Evolutionary conservation across 1,140 invertebrate species (phyloP).

Genomic region (Mactra quadrangularis): DNA sequence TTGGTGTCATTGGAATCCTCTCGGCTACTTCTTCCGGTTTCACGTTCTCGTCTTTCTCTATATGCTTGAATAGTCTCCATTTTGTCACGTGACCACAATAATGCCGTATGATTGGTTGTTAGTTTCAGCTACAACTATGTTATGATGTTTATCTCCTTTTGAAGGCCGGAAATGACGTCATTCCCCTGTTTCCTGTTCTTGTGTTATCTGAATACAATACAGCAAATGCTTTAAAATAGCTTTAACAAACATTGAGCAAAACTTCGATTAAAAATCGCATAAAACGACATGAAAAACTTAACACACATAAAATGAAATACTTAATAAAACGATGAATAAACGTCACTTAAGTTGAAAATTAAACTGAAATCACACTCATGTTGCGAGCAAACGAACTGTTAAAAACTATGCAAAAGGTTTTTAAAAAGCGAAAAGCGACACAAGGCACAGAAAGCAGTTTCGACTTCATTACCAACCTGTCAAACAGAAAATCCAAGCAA

Average conservation of each 20-base stretch:
- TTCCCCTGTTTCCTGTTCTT: slow-evolving; percentile 32
- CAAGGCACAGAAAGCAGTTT: no score
- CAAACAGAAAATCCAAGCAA: no score
- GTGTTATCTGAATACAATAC: slow-evolving; percentile 49
- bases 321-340: neutral
- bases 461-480: no score
- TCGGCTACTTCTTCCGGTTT: slow-evolving; percentile 13
- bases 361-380: neutral
- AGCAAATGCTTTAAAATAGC: slow-evolving; percentile 20
- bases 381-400: neutral
- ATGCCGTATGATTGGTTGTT: slow-evolving; percentile 49
- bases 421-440: no score
- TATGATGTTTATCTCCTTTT: slow-evolving; percentile 48
- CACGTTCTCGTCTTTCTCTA: slow-evolving; percentile 31
- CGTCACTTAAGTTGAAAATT: neutral
- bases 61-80: slow-evolving; percentile 39
- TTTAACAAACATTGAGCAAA: neutral
- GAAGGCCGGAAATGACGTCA: slow-evolving; percentile 52
- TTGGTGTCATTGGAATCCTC: slow-evolving; percentile 32
- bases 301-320: neutral
- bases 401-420: neutral
- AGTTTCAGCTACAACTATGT: slow-evolving; percentile 41
- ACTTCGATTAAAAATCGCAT: neutral
- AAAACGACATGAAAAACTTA: neutral
- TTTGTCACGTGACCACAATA: slow-evolving; percentile 34